Conservation (phyloP, 2,888 invertebrate genomes). For the Sicus ferrugineus region DNA sequence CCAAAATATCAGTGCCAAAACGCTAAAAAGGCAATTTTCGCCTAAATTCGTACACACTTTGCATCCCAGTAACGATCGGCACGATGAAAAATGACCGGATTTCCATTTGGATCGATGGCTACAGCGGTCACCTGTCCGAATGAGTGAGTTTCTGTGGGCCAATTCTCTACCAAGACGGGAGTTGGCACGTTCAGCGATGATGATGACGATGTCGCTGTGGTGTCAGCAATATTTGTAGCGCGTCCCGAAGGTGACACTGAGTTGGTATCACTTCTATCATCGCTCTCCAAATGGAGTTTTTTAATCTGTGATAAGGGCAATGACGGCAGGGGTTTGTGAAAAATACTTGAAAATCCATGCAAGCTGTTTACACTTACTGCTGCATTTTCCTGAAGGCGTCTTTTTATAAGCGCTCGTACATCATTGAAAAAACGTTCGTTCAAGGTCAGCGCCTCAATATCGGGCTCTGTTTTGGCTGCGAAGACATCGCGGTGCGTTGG, state of each 20-base stretch:
- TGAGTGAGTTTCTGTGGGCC: slow-evolving; percentile 68
- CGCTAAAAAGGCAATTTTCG: neutral
- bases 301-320: slow-evolving; percentile 38
- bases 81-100: slow-evolving; percentile 85
- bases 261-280: slow-evolving; percentile 34
- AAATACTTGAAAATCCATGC: neutral
- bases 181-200: slow-evolving; percentile 63
- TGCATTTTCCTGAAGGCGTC: slow-evolving; percentile 58
- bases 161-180: slow-evolving; percentile 73
- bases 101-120: slow-evolving; percentile 75
- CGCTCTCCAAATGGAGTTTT: slow-evolving; percentile 46
- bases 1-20: neutral
- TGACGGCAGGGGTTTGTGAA: no score
- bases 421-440: slow-evolving; percentile 67
- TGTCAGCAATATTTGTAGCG: slow-evolving; percentile 5
- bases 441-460: slow-evolving; percentile 47
- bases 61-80: slow-evolving; percentile 68
- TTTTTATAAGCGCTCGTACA: slow-evolving; percentile 66
- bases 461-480: slow-evolving; percentile 18
- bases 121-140: slow-evolving; percentile 85
- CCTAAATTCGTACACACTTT: slow-evolving; percentile 50
- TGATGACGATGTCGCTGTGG: slow-evolving; percentile 27
- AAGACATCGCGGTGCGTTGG: slow-evolving; percentile 40
- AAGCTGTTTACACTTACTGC: slow-evolving; percentile 50
- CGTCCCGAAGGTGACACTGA: slow-evolving; percentile 23